These are phyloP conservation scores for Coelopa frigida DNA, from an alignment of 1,140 invertebrate genomes.

Conservation along the genomic window DNA sequence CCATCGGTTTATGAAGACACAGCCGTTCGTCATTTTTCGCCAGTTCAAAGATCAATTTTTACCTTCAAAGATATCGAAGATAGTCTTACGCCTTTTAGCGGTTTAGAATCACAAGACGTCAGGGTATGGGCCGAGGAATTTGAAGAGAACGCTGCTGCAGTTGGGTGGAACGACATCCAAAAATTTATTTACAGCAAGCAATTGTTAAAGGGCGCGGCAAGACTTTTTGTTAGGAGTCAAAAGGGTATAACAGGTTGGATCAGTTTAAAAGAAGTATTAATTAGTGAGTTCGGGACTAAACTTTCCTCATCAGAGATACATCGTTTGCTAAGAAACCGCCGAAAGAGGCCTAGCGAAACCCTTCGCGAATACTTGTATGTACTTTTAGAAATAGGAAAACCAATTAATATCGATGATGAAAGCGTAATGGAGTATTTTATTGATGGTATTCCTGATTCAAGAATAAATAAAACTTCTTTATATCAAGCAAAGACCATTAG, in stretches of 20 bases:
- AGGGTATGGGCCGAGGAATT: constrained; percentile 1
- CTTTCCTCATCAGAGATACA: neutral
- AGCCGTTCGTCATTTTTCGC: too few species aligned
- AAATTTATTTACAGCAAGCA: constrained; percentile 8
- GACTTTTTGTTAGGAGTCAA: constrained; percentile 6
- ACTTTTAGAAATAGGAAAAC: constrained; percentile 3
- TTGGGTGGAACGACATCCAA: constrained; percentile 3
- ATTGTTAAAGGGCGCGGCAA: constrained; percentile 6
- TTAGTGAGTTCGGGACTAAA: neutral
- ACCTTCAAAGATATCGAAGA: constrained; percentile 7
- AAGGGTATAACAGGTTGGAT: neutral
- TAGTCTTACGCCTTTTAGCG: neutral
- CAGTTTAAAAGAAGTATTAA: neutral
- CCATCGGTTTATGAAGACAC: too few species aligned
- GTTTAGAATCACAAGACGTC: neutral
- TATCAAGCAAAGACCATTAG: too few species aligned
- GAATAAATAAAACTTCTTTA: neutral
- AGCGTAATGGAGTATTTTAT: constrained; percentile 9
- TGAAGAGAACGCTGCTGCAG: neutral
- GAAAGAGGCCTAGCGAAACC: neutral
- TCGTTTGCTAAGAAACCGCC: neutral
- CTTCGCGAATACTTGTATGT: constrained; percentile 7
- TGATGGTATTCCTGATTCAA: constrained; percentile 2
- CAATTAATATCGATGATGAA: neutral
- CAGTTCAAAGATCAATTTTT: too few species aligned